Evolutionary conservation across 2,888 invertebrate genomes (phyloP).

Genomic region (Drosophila eohydei): DNA sequence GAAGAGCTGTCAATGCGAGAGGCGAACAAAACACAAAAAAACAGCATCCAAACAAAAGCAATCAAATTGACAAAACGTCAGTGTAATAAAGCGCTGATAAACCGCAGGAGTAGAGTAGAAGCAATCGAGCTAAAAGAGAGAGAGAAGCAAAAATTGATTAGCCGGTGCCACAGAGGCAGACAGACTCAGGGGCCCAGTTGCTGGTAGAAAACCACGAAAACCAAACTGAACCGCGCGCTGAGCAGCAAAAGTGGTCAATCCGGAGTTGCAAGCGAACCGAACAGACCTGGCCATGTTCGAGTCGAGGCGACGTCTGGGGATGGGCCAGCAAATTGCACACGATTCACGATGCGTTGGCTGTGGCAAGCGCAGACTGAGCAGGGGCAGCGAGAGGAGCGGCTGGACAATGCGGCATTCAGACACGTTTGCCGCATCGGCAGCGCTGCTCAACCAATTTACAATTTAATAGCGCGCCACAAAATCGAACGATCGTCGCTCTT

Average conservation of each 20-base stretch:
- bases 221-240: conserved; percentile 49
- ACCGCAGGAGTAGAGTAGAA: conserved; percentile 59
- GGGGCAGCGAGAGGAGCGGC: neutral
- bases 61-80: conserved; percentile 84
- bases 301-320: conserved; percentile 24
- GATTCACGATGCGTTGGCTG: conserved; percentile 63
- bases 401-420: conserved; percentile 67
- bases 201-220: conserved; percentile 49
- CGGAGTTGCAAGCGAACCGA: conserved; percentile 21
- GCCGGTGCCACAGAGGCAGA: conserved; percentile 29
- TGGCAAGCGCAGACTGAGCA: neutral
- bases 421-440: conserved; percentile 70
- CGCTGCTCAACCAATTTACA: conserved; percentile 78
- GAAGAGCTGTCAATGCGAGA: conserved; percentile 41
- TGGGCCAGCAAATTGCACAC: conserved; percentile 72
- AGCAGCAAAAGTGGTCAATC: conserved; percentile 69
- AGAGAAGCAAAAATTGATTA: conserved; percentile 63
- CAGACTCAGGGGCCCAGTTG: conserved; percentile 2
- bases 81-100: conserved; percentile 83
- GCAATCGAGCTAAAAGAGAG: conserved; percentile 11
- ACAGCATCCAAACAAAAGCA: conserved; percentile 77
- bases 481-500: conserved; percentile 69
- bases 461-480: conserved; percentile 78
- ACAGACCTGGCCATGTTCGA: conserved; percentile 8
- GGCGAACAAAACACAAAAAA: conserved; percentile 1